A percentile compares a stretch with the other conserved stretches of the same genome.
phyloP scores from a whole-genome alignment of 2,113 vertebrate species.

The Prunella himalayana region DNA sequence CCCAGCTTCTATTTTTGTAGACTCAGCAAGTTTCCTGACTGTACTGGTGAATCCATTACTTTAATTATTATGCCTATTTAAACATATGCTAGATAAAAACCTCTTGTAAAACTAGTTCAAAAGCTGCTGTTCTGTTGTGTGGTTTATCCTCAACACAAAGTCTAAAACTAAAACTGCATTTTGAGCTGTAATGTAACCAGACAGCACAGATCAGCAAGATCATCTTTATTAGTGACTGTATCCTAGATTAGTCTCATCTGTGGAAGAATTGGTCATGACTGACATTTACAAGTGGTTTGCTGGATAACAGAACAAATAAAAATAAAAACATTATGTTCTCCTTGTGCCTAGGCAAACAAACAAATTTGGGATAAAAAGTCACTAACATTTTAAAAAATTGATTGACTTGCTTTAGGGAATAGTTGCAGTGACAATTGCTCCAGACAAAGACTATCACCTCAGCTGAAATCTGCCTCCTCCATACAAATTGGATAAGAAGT shows the following conservation, averaged over 20 bases:
- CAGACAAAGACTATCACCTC: not conserved
- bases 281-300: not conserved
- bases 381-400: not conserved
- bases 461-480: not conserved
- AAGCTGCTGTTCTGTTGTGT: not conserved
- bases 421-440: not conserved
- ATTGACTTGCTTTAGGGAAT: not conserved
- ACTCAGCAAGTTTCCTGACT: not conserved
- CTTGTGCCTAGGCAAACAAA: not conserved
- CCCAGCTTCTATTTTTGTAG: not conserved
- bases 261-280: not conserved
- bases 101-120: not conserved
- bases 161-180: not conserved
- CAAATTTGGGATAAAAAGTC: not conserved
- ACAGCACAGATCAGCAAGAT: conserved; percentile 8
- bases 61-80: not conserved
- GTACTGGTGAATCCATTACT: not conserved
- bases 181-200: not conserved
- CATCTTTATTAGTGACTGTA: conserved; percentile 17
- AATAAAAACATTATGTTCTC: not conserved
- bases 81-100: not conserved
- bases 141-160: not conserved
- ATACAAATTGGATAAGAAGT: not conserved
- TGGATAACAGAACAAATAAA: not conserved
- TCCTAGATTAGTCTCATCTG: conserved; percentile 10